These are phyloP conservation scores for Sebastes trivittatus DNA, from an alignment of 2,797 vertebrate genomes.

Conservation along the genomic window DNA sequence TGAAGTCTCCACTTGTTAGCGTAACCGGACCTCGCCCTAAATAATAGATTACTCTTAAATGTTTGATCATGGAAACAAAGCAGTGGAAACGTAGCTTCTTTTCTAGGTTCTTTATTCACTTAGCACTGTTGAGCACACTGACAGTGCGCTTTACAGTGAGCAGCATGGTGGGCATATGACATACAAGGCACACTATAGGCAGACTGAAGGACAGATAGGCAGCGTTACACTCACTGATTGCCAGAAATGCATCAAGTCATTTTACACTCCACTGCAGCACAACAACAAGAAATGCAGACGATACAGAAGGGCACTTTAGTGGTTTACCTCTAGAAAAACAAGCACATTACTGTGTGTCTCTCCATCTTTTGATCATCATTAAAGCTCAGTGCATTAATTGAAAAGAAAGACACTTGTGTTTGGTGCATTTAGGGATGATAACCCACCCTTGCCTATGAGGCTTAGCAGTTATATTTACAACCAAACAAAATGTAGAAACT, in stretches of 20 bases:
- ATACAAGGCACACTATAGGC: conserved; percentile 15
- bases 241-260: conserved; percentile 6
- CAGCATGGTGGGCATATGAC: conserved; percentile 56
- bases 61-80: conserved; percentile 31
- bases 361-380: neutral
- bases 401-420: conserved; percentile 57
- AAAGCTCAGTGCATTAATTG: conserved; percentile 69
- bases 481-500: conserved; percentile 39
- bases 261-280: conserved; percentile 27
- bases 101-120: conserved; percentile 75
- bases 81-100: neutral
- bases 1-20: neutral
- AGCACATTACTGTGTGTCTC: neutral
- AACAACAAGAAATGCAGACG: conserved; percentile 26
- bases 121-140: conserved; percentile 45
- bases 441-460: neutral
- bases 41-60: conserved; percentile 36
- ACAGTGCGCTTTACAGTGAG: conserved; percentile 35
- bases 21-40: conserved; percentile 5
- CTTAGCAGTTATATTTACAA: conserved; percentile 30
- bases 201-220: conserved; percentile 27
- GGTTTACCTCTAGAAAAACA: neutral
- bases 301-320: conserved; percentile 27
- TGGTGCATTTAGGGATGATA: conserved; percentile 19
- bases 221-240: conserved; percentile 27